phyloP scores from a whole-genome alignment of 2,113 vertebrate genomes.

The Aix galericulata region DNA sequence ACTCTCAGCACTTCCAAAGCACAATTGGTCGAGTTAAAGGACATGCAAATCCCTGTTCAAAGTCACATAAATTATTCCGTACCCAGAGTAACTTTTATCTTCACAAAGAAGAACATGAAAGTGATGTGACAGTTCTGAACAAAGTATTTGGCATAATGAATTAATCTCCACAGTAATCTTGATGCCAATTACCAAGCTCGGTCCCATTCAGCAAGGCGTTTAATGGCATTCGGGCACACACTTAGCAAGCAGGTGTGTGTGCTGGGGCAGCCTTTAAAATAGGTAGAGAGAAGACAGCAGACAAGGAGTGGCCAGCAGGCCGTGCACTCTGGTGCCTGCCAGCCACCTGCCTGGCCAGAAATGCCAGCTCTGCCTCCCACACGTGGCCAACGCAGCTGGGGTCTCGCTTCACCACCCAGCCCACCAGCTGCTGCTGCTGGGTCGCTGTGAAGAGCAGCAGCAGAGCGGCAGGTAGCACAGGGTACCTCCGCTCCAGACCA shows the following conservation, averaged over 20 bases:
- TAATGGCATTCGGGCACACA: not conserved
- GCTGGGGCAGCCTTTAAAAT: not conserved
- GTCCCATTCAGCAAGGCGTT: not conserved
- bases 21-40: not conserved
- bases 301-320: not conserved
- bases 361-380: not conserved
- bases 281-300: not conserved
- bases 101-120: not conserved
- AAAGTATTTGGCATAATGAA: not conserved
- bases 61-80: not conserved
- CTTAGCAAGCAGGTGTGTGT: not conserved
- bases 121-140: not conserved
- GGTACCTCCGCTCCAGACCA: rapidly evolving
- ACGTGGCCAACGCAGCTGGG: rapidly evolving
- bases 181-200: not conserved
- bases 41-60: not conserved
- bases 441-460: not conserved
- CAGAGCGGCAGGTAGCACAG: not conserved
- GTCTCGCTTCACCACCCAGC: not conserved
- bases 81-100: slow-evolving; percentile 10
- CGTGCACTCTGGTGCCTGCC: not conserved
- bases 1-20: not conserved
- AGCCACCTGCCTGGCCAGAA: not conserved
- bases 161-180: not conserved
- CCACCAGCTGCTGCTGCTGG: not conserved